Percentiles rank a stretch among this genome's conserved stretches.
These are phyloP conservation scores for Lamproptera curius DNA, from an alignment of 2,888 invertebrate genomes.

Conservation along the genomic window DNA sequence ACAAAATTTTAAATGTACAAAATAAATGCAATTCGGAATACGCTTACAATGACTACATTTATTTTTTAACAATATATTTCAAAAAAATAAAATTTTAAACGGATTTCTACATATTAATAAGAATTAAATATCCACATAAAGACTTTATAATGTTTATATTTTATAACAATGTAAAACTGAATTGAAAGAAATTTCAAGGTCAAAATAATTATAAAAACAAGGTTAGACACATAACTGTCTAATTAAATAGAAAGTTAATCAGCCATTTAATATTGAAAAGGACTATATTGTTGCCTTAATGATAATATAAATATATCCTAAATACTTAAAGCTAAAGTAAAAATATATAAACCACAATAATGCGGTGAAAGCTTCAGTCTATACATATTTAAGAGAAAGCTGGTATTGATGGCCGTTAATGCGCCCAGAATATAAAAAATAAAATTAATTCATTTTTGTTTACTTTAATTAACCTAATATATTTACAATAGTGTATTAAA, in stretches of 20 bases:
- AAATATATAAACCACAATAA: background rate
- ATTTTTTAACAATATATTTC: no score
- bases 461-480: slow-evolving; percentile 1
- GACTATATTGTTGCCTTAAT: background rate
- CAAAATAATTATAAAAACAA: no score
- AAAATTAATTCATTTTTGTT: no score
- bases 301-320: background rate
- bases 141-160: no score
- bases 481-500: slow-evolving; percentile 9
- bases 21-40: slow-evolving; percentile 21
- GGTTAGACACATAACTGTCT: background rate
- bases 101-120: no score
- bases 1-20: slow-evolving; percentile 18
- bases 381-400: background rate
- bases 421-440: no score
- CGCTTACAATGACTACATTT: slow-evolving; percentile 18
- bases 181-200: no score
- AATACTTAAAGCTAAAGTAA: background rate
- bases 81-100: no score
- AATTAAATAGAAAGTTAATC: background rate
- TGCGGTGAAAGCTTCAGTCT: slow-evolving; percentile 4
- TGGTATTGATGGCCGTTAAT: slow-evolving; percentile 2
- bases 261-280: no score
- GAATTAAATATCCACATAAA: no score
- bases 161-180: no score